Percentiles rank a stretch among this genome's conserved stretches.
Evolutionary conservation across 2,113 vertebrate species (phyloP).

Genomic region (Plectropomus leopardus): DNA sequence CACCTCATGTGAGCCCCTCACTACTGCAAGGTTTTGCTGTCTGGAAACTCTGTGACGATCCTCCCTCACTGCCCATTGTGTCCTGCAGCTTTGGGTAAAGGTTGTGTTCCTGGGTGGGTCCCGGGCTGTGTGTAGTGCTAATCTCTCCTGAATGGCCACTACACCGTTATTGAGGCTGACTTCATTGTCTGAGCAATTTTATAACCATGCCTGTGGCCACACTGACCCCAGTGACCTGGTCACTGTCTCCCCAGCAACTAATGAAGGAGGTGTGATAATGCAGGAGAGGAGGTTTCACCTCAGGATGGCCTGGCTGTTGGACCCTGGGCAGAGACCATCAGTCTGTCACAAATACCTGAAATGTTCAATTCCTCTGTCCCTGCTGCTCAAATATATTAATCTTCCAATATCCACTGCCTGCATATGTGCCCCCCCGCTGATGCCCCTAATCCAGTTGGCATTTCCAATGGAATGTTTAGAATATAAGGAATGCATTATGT

Average conservation of each 20-base stretch:
- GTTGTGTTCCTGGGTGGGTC: constrained; percentile 66
- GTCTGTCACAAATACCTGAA: constrained; percentile 53
- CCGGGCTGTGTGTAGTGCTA: constrained; percentile 68
- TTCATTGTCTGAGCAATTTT: constrained; percentile 80
- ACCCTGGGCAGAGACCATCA: constrained; percentile 32
- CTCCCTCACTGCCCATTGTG: constrained; percentile 26
- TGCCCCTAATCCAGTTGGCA: constrained; percentile 36
- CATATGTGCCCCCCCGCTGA: constrained; percentile 18
- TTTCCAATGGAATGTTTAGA: constrained; percentile 52
- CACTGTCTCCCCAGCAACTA: constrained; percentile 81
- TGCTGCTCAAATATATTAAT: constrained; percentile 62
- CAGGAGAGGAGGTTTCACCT: constrained; percentile 67
- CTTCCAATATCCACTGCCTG: constrained; percentile 37
- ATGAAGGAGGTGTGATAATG: constrained; percentile 78
- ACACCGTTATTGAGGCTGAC: constrained; percentile 66
- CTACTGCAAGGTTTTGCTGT: constrained; percentile 21
- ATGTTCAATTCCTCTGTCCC: constrained; percentile 46
- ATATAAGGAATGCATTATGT: constrained; percentile 58
- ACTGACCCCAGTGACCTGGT: constrained; percentile 81
- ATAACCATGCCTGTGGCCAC: constrained; percentile 76
- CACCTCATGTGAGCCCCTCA: constrained; percentile 23
- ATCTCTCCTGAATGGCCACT: constrained; percentile 70
- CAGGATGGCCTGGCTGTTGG: constrained; percentile 50
- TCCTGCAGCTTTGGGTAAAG: constrained; percentile 62
- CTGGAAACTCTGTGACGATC: constrained; percentile 38